A percentile compares a stretch with the other conserved stretches of the same genome.
These are phyloP conservation scores for Sinocyclocheilus grahami DNA, from an alignment of 2,113 vertebrate genomes.

Conservation along the genomic window DNA sequence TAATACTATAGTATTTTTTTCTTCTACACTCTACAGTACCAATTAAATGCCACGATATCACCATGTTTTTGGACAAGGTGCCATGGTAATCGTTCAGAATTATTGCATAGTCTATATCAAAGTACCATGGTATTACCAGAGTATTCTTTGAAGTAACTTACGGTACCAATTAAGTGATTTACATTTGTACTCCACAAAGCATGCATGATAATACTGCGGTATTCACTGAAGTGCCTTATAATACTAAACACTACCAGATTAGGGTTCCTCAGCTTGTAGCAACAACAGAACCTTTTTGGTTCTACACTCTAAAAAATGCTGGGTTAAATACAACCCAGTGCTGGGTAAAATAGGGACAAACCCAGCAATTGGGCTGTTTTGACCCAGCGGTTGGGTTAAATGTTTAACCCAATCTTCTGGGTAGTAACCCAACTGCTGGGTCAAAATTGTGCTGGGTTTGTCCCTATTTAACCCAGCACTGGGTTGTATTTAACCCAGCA, in stretches of 20 bases:
- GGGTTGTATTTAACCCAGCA: too few relatives aligned
- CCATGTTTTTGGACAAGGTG: background rate
- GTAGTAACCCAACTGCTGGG: too few relatives aligned
- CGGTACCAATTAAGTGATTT: background rate
- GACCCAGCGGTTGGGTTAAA: too few relatives aligned
- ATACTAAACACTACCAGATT: background rate
- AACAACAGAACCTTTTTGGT: too few relatives aligned
- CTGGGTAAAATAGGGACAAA: too few relatives aligned
- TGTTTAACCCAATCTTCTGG: too few relatives aligned
- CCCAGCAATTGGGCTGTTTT: too few relatives aligned
- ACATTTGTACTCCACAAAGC: background rate
- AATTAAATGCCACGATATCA: background rate
- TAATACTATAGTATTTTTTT: background rate
- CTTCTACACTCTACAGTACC: background rate
- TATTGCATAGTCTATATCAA: background rate
- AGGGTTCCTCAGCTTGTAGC: too few relatives aligned
- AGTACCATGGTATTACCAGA: constrained; percentile 7
- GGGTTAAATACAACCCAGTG: too few relatives aligned
- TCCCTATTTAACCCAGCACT: too few relatives aligned
- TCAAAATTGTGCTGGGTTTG: too few relatives aligned
- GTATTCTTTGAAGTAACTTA: background rate
- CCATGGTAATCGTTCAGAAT: background rate
- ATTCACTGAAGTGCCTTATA: background rate
- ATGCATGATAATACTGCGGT: background rate
- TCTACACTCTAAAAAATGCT: too few relatives aligned